Conservation (phyloP, 2,797 vertebrate species). For the Anolis apletophallus region DNA sequence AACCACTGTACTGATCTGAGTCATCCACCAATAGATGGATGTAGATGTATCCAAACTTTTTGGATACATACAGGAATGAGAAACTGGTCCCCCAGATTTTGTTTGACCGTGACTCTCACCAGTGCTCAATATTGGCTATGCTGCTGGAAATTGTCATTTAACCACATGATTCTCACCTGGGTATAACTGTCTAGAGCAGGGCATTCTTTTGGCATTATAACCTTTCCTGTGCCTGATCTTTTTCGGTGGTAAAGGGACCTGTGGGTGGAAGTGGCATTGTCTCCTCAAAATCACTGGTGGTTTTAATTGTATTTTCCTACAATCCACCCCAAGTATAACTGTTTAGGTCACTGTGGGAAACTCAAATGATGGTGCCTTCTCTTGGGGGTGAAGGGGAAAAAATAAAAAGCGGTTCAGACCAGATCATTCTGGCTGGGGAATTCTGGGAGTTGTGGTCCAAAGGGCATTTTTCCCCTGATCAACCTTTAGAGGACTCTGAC, state of each 20-base stretch:
- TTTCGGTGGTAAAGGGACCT: neutral
- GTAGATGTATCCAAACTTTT: neutral
- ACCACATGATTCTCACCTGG: no score
- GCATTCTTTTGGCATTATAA: no score
- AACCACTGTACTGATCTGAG: neutral
- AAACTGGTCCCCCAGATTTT: no score
- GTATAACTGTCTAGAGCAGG: neutral
- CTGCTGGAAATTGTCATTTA: no score
- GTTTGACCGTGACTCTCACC: no score
- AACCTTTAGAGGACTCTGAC: no score
- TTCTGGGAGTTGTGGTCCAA: neutral
- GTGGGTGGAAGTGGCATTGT: neutral
- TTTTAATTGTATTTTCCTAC: neutral
- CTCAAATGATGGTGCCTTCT: neutral
- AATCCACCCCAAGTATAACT: neutral
- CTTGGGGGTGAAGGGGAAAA: no score
- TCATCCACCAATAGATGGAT: neutral
- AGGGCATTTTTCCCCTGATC: neutral
- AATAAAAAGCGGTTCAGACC: neutral
- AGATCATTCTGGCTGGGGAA: neutral
- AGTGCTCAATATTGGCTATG: no score
- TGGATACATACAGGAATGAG: neutral
- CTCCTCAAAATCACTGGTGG: neutral
- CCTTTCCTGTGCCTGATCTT: no score
- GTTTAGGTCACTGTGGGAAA: neutral